A percentile compares a stretch with the other conserved stretches of the same genome.
phyloP scores from a whole-genome alignment of 2,888 invertebrate genomes.

The Hypsopygia costalis region DNA sequence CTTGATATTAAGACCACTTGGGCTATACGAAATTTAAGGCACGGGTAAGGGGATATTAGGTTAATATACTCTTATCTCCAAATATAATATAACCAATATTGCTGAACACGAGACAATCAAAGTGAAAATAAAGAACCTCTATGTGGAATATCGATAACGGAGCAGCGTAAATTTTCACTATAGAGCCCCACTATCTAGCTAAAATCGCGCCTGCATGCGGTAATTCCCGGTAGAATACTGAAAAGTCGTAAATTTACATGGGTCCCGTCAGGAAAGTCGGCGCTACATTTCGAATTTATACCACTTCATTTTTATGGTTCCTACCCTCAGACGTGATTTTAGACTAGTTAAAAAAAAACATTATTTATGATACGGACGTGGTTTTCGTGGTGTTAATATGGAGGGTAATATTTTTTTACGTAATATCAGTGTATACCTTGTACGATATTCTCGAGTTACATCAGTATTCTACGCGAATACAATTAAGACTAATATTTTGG shows the following conservation, averaged over 20 bases:
- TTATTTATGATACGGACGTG: slow-evolving; percentile 49
- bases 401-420: too few species aligned
- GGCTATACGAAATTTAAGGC: too few species aligned
- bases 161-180: slow-evolving; percentile 42
- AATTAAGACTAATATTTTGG: too few species aligned
- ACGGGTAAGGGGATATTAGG: too few species aligned
- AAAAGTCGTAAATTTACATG: slow-evolving; percentile 71
- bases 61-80: too few species aligned
- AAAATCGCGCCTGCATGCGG: slow-evolving; percentile 56
- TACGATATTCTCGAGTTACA: too few species aligned
- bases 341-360: slow-evolving; percentile 64
- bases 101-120: too few species aligned
- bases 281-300: slow-evolving; percentile 60
- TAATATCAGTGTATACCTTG: too few species aligned
- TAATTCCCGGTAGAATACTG: slow-evolving; percentile 69
- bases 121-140: slow-evolving; percentile 16
- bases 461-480: too few species aligned
- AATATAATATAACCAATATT: too few species aligned
- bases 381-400: too few species aligned
- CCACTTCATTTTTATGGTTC: slow-evolving; percentile 58
- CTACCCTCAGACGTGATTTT: slow-evolving; percentile 59
- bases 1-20: too few species aligned
- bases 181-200: slow-evolving; percentile 46
- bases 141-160: slow-evolving; percentile 25
- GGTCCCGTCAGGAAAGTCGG: slow-evolving; percentile 50